Base-by-base conservation (phyloP, 1,140 invertebrate species). In the Mercenaria mercenaria region DNA sequence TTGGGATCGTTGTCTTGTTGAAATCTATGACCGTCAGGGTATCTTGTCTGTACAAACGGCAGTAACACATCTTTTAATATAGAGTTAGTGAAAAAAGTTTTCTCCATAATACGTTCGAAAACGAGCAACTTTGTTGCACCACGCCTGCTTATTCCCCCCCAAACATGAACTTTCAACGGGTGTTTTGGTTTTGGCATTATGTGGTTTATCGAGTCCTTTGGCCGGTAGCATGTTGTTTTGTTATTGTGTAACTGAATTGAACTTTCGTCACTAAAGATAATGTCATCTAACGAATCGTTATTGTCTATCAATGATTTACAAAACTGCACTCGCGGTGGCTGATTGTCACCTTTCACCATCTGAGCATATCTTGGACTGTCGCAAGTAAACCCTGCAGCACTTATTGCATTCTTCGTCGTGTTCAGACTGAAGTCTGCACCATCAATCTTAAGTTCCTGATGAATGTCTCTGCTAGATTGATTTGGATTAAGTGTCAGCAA, bases 51-150 rank as follows among this genome's bases (percentile, higher is more conserved):
- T 41, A 77, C 43, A 39, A 77, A 77, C 15, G 74, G 74, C 3
- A 77, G n/a, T 1, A 43, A 15, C 37, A 13, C 10, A 47, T 77
- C 26, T 4, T 11, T 26, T 43, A 77, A 26, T 11, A 77, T 77
- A 8, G 3, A 15, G 34, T 18, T 47, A 1, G 37, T 77, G 37
- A 43, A 77, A 77, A 43, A 77, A 4, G 37, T 41, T 4, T 34
- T 77, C 4, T 77, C 74, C 74, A 77, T 77, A 43, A 77, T 77
- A 4, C 74, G 37, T 4, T 77, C 34, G 34, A 77, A 77, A 8
- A 77, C 43, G 10, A 43, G 34, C 8, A 77, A 13, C 6, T 41
- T 4, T 1, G 74, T 77, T 77, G 41, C 74, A 11, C 6, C 74
- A 43, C 26, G 37, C n/a, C 74, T 26, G 26, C 74, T 77, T 10